phyloP scores from a whole-genome alignment of 2,888 invertebrate genomes.

The Selenia dentaria region DNA sequence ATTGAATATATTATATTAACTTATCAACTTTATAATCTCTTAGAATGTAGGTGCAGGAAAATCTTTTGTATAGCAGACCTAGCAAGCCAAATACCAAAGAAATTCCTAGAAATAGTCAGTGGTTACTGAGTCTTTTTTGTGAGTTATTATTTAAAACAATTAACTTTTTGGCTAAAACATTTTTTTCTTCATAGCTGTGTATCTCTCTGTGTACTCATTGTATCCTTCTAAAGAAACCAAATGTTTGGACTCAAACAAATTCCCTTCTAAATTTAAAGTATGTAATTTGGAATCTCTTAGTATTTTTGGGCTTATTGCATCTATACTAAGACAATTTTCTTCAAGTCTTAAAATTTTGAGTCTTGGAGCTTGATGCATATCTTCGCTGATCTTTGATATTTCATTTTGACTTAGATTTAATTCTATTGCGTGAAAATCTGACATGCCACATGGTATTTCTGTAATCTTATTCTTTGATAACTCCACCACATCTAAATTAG shows the following conservation, averaged over 20 bases:
- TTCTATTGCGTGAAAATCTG: slow-evolving; percentile 92
- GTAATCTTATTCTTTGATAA: slow-evolving; percentile 94
- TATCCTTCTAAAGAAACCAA: slow-evolving; percentile 95
- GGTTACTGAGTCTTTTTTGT: too few relatives aligned
- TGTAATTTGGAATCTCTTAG: slow-evolving; percentile 95
- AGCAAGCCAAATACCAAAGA: too few relatives aligned
- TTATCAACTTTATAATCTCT: too few relatives aligned
- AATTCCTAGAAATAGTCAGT: too few relatives aligned
- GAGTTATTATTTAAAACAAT: too few relatives aligned
- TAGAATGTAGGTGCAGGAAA: too few relatives aligned
- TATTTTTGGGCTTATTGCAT: slow-evolving; percentile 90
- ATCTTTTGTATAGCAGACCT: too few relatives aligned
- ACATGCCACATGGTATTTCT: slow-evolving; percentile 90
- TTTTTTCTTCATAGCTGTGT: slow-evolving; percentile 98
- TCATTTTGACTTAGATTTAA: slow-evolving; percentile 98
- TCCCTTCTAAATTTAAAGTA: slow-evolving; percentile 95
- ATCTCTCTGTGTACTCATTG: slow-evolving; percentile 97
- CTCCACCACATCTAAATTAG: slow-evolving; percentile 94
- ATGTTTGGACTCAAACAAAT: slow-evolving; percentile 96
- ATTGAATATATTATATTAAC: too few relatives aligned
- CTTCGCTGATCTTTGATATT: slow-evolving; percentile 88
- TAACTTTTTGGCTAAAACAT: slow-evolving; percentile 91
- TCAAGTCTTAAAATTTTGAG: slow-evolving; percentile 96
- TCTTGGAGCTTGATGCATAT: slow-evolving; percentile 92
- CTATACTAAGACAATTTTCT: slow-evolving; percentile 96